These are phyloP conservation scores for Rattus rattus DNA, from an alignment of 2,113 vertebrate species.

Conservation along the genomic window DNA sequence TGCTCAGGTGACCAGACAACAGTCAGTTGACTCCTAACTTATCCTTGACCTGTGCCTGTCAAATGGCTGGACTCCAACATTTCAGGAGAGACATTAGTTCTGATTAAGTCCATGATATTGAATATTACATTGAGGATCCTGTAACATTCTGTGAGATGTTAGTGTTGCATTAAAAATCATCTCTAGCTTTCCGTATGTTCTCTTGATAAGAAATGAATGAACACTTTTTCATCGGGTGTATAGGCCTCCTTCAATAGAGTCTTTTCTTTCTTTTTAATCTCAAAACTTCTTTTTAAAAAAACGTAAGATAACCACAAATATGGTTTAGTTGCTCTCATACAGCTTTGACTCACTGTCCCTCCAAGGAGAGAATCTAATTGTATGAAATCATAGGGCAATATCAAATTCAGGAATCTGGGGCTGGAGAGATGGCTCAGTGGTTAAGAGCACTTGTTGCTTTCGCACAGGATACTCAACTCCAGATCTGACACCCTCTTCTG, in stretches of 20 bases:
- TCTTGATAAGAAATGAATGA: neutral
- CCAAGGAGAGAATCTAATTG: neutral
- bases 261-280: neutral
- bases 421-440: neutral
- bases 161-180: constrained; percentile 11
- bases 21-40: no score
- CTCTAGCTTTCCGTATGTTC: neutral
- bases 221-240: neutral
- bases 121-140: neutral
- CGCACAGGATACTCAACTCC: neutral
- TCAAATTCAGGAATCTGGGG: neutral
- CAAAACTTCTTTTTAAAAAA: neutral
- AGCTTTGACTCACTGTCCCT: neutral
- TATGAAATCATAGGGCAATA: neutral
- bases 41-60: neutral
- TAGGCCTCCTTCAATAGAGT: neutral
- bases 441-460: neutral
- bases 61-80: neutral
- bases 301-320: neutral
- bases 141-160: neutral
- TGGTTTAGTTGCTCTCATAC: neutral
- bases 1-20: neutral
- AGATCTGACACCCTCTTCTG: neutral
- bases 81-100: neutral
- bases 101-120: neutral